phyloP scores from a whole-genome alignment of 35 echinoderm and acorn worm species.

The Apostichopus parvimensis region DNA sequence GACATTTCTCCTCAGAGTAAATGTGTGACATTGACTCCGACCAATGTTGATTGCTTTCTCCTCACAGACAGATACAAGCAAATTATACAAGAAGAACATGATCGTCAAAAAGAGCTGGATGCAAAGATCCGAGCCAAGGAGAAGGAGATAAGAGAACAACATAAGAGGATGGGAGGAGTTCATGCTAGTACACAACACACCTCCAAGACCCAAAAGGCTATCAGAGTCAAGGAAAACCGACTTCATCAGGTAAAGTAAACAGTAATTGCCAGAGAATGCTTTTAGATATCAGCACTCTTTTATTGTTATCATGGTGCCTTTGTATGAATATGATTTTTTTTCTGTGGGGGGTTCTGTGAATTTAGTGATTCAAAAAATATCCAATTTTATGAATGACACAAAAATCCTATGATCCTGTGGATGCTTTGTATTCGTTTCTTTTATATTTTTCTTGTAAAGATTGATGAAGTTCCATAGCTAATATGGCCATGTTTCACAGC shows the following conservation, averaged over 20 bases:
- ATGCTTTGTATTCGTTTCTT: too few relatives aligned
- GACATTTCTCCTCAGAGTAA: too few relatives aligned
- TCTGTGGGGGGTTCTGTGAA: too few relatives aligned
- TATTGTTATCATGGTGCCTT: too few relatives aligned
- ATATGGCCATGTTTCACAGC: neutral
- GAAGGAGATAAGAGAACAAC: conserved; percentile 72
- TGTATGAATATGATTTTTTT: too few relatives aligned
- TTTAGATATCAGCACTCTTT: too few relatives aligned
- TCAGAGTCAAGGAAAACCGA: conserved; percentile 58
- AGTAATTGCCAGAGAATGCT: too few relatives aligned
- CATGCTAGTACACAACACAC: conserved; percentile 94
- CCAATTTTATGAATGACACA: too few relatives aligned
- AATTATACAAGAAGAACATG: conserved; percentile 77
- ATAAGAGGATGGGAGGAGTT: conserved; percentile 93
- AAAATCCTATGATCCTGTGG: too few relatives aligned
- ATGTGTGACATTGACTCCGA: too few relatives aligned
- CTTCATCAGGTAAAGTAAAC: conserved; percentile 34
- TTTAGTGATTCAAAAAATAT: too few relatives aligned
- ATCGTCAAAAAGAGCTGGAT: conserved; percentile 80
- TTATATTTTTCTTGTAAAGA: too few relatives aligned
- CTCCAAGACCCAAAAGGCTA: conserved; percentile 87
- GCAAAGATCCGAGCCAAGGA: conserved; percentile 76
- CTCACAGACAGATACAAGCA: conserved; percentile 75
- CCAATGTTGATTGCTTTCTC: neutral
- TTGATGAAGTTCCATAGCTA: neutral